Percentiles rank a stretch among this genome's conserved stretches.
Conservation (phyloP, 2,113 vertebrate species). For the Varanus komodoensis region DNA sequence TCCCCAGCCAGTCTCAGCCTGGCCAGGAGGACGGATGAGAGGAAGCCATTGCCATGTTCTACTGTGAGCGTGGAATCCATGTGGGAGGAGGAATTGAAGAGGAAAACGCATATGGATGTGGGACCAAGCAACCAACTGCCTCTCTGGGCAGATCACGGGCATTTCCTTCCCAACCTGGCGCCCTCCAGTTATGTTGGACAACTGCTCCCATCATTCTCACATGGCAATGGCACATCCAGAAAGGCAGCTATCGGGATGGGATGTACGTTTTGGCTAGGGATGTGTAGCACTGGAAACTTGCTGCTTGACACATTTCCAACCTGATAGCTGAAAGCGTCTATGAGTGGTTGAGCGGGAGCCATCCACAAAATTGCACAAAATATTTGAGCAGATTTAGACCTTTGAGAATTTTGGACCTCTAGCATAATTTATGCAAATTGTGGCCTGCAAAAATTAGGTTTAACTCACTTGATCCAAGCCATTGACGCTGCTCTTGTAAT, state of each 20-base stretch:
- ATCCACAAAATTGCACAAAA: no score
- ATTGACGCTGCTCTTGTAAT: no score
- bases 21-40: neutral
- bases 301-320: no score
- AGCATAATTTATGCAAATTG: no score
- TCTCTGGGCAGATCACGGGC: neutral
- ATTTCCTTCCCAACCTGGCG: neutral
- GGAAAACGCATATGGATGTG: neutral
- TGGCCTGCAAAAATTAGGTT: no score
- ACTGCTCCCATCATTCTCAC: neutral
- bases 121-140: neutral
- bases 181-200: neutral
- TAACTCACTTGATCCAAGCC: no score
- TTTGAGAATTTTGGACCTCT: no score
- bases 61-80: neutral
- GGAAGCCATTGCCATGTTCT: neutral
- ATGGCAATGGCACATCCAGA: neutral
- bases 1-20: neutral
- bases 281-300: no score
- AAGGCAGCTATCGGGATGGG: neutral
- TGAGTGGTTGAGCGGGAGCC: no score
- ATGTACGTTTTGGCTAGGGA: neutral
- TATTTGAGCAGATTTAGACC: no score
- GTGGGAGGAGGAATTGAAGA: neutral
- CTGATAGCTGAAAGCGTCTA: no score